Evolutionary conservation across 1,140 invertebrate species (phyloP).

Genomic region (Zophobas morio): DNA sequence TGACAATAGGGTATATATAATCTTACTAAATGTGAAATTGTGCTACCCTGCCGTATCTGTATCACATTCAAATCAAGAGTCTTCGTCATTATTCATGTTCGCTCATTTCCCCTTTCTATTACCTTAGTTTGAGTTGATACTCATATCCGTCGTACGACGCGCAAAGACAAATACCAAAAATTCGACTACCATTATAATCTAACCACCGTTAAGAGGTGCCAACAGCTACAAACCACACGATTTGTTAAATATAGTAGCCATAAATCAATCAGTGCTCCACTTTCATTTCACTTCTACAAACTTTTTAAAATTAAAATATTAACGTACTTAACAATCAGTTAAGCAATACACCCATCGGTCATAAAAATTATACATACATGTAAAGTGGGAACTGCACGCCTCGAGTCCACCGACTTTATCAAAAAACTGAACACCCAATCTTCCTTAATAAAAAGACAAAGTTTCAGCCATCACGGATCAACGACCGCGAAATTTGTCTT

Average conservation of each 20-base stretch:
- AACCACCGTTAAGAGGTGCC: too few species aligned
- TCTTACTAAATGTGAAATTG: neutral
- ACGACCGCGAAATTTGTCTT: too few species aligned
- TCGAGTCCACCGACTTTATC: too few species aligned
- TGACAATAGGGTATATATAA: neutral
- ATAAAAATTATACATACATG: neutral
- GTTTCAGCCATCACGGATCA: too few species aligned
- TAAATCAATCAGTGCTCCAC: slow-evolving; percentile 29
- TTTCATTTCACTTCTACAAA: slow-evolving; percentile 19
- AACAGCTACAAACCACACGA: neutral
- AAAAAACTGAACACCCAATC: too few species aligned
- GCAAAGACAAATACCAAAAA: neutral
- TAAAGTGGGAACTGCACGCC: too few species aligned
- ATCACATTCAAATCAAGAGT: slow-evolving; percentile 37
- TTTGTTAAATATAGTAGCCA: neutral
- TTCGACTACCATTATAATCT: neutral
- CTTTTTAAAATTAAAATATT: neutral
- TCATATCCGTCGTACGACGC: neutral
- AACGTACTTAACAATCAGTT: slow-evolving; percentile 1
- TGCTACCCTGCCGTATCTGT: slow-evolving; percentile 11
- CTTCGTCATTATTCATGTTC: slow-evolving; percentile 27
- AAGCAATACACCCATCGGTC: neutral
- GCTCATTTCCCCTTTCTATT: slow-evolving; percentile 25
- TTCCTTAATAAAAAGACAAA: too few species aligned
- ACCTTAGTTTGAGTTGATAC: slow-evolving; percentile 21